A percentile compares a stretch with the other conserved stretches of the same genome.
phyloP scores from a whole-genome alignment of 37 sponge, comb jelly and placozoan genomes.

The Oopsacas minuta region DNA sequence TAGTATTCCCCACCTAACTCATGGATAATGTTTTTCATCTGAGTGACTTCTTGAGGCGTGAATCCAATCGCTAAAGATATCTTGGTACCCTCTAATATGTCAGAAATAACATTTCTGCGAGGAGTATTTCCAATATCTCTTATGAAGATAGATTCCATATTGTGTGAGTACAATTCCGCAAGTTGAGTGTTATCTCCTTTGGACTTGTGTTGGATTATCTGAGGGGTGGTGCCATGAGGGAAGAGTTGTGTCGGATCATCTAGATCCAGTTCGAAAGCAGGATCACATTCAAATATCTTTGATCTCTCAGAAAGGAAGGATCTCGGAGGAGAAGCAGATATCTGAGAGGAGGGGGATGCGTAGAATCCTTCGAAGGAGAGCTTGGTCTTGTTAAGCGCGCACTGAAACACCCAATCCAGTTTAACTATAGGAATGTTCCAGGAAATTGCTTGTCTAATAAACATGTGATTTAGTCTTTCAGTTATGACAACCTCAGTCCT shows the following conservation, averaged over 20 bases:
- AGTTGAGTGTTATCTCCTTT: neutral
- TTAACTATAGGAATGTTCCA: neutral
- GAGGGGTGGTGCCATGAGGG: neutral
- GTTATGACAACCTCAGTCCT: neutral
- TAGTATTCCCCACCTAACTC: neutral
- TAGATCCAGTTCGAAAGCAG: neutral
- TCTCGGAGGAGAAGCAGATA: neutral
- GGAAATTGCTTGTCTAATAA: neutral
- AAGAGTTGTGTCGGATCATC: neutral
- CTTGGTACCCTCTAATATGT: neutral
- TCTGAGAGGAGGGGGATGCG: neutral
- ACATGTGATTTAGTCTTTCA: neutral
- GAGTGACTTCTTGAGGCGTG: neutral
- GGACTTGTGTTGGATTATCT: neutral
- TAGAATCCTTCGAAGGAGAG: neutral
- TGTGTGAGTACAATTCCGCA: neutral
- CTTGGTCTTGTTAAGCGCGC: neutral
- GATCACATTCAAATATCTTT: neutral
- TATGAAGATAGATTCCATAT: neutral
- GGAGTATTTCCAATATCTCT: neutral
- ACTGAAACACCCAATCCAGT: neutral
- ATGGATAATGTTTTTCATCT: neutral
- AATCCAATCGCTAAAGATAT: neutral
- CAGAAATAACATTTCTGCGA: neutral
- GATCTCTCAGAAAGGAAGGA: neutral